A percentile compares a stretch with the other conserved stretches of the same genome.
Evolutionary conservation across 2,888 invertebrate genomes (phyloP).

Genomic region (Chirona hameri): DNA sequence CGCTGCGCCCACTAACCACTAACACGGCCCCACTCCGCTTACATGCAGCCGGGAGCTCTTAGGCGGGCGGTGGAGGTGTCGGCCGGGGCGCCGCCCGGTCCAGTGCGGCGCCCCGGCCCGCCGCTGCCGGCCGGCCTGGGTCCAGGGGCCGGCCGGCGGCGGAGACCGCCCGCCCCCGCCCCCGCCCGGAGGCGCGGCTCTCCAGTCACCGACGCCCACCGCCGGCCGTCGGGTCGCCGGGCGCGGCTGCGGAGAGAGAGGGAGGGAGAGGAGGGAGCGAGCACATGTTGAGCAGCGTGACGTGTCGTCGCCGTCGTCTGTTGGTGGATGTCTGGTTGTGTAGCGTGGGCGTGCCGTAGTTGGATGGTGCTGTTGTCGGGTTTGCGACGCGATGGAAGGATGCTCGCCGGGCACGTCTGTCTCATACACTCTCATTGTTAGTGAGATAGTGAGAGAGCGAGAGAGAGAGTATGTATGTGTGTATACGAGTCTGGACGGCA

Average conservation of each 20-base stretch:
- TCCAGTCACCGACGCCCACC: not conserved
- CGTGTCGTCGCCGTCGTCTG: no score
- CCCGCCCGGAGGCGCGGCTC: not conserved
- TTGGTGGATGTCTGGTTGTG: no score
- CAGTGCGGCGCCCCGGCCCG: constrained; percentile 3
- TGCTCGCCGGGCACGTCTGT: no score
- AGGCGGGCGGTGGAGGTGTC: not conserved
- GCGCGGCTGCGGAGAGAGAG: not conserved
- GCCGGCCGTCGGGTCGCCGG: not conserved
- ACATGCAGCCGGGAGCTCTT: constrained; percentile 26
- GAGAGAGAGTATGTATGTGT: not conserved
- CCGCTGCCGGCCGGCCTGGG: constrained; percentile 2
- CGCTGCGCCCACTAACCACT: not conserved
- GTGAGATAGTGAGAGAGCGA: not conserved
- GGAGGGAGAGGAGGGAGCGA: no score
- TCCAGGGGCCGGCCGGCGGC: constrained; percentile 23
- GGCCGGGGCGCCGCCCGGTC: not conserved
- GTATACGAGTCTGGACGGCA: no score
- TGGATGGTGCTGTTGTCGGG: no score
- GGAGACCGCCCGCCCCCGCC: not conserved
- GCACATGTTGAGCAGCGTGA: no score
- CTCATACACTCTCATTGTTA: not conserved
- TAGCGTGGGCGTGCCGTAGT: no score
- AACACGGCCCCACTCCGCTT: not conserved
- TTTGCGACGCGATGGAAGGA: no score